Evolutionary conservation across 2,888 invertebrate species (phyloP), one percentile per base, ranked within the genome.

Genomic region (Thereva nobilitata): DNA sequence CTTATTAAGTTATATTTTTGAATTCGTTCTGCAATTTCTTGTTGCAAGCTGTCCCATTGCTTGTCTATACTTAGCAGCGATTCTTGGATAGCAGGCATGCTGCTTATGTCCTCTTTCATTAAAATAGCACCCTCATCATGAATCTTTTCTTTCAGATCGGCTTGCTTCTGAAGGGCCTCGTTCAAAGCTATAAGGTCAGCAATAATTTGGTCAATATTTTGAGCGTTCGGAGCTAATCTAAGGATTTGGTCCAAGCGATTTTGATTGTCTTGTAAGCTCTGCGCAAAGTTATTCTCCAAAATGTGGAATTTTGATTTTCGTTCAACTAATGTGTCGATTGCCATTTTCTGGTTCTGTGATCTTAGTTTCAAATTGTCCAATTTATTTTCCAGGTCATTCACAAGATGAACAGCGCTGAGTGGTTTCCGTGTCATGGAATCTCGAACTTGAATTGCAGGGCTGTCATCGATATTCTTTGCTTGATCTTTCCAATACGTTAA

Each of bases 41-140:
- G 89, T 61, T 89, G 88, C 1, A 91, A 83, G 78, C 89, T 89
- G 76, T 93, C 93, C 87, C 91, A 94, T 71, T 88, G 89, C 65
- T 88, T 86, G 75, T 94, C 93, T 49, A 92, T 86, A 1, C 89
- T 86, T 0, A 92, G 84, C 0, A 95, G 80, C 54, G 89, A 87
- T 72, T 90, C 90, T 79, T 95, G 94, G 68, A 94, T 89, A 0
- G 87, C 86, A 0, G 90, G 88, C 79, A 91, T 88, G 72, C 91
- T 91, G 61, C 88, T 86, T 75, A 91, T 88, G 80, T 95, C 90
- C 82, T 91, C 89, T 75, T 90, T 88, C 87, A 93, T 88, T 71
- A 93, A 80, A 73, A 88, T 85, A 64, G 90, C 83, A 1, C 92
- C 93, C 82, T 92, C 89, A 74, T 88, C 87, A 73, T 90, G 87